Conservation (phyloP, 2,888 invertebrate species). For the Polyommatus icarus region DNA sequence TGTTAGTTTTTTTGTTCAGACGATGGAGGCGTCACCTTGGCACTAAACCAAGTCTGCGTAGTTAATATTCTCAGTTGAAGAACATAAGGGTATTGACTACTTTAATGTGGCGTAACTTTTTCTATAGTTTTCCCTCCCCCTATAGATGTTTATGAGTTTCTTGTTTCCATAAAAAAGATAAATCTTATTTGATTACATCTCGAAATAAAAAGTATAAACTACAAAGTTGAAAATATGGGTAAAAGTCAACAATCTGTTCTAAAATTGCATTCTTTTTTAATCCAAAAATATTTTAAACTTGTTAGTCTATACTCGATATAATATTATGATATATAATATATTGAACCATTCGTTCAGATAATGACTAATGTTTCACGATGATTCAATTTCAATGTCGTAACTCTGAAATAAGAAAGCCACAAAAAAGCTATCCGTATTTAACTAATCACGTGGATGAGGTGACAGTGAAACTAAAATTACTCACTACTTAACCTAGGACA, state of each 20-base stretch:
- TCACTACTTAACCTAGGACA: not conserved
- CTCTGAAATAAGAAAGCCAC: not conserved
- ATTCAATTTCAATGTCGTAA: not conserved
- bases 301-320: not conserved
- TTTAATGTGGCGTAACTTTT: not conserved
- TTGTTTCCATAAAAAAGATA: too few relatives aligned
- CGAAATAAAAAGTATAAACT: not conserved
- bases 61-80: conserved; percentile 34
- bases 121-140: not conserved
- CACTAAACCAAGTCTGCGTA: conserved; percentile 42
- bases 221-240: not conserved
- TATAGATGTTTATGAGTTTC: too few relatives aligned
- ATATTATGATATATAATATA: too few relatives aligned
- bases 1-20: conserved; percentile 37
- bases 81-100: conserved; percentile 20
- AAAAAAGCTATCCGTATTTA: not conserved
- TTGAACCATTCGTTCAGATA: not conserved
- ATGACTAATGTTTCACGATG: not conserved
- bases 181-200: not conserved
- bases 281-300: not conserved
- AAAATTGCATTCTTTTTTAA: not conserved
- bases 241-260: not conserved
- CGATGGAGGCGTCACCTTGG: conserved; percentile 43
- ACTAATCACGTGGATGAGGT: not conserved
- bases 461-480: not conserved